phyloP scores from a whole-genome alignment of 1,140 invertebrate genomes.

The Saccostrea cuccullata region DNA sequence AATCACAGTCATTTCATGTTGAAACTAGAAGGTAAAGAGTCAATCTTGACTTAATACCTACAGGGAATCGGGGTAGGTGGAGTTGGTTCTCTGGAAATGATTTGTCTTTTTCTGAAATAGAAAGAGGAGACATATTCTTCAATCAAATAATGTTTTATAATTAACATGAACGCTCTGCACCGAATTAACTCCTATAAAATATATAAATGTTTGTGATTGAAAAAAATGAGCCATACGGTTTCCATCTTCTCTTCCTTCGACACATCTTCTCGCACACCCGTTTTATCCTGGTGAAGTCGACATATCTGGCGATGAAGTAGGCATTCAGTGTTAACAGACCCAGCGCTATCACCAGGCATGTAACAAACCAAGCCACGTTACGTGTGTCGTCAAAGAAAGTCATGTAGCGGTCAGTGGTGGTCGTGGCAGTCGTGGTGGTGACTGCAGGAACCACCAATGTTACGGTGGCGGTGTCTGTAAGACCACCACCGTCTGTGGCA shows the following conservation, averaged over 20 bases:
- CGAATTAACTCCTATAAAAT: no score
- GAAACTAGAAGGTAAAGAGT: neutral
- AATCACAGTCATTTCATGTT: neutral
- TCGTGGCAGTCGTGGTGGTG: slow-evolving; percentile 42
- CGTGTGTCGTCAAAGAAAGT: slow-evolving; percentile 45
- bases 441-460: slow-evolving; percentile 32
- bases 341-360: neutral
- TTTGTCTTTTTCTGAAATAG: neutral
- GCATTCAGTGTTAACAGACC: neutral
- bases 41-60: neutral
- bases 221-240: neutral
- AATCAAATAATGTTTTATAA: neutral
- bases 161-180: no score
- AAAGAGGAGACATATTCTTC: neutral
- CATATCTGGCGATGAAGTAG: neutral
- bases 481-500: slow-evolving; percentile 39
- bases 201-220: neutral
- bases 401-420: slow-evolving; percentile 52
- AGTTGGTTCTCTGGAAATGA: neutral
- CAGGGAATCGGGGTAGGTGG: neutral
- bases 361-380: slow-evolving; percentile 36
- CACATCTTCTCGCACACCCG: neutral
- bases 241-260: slow-evolving; percentile 20
- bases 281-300: neutral
- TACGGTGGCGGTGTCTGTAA: slow-evolving; percentile 30